A percentile compares a stretch with the other conserved stretches of the same genome.
These are phyloP conservation scores for Babyrousa celebensis DNA, from an alignment of 2,797 vertebrate species.

Conservation along the genomic window DNA sequence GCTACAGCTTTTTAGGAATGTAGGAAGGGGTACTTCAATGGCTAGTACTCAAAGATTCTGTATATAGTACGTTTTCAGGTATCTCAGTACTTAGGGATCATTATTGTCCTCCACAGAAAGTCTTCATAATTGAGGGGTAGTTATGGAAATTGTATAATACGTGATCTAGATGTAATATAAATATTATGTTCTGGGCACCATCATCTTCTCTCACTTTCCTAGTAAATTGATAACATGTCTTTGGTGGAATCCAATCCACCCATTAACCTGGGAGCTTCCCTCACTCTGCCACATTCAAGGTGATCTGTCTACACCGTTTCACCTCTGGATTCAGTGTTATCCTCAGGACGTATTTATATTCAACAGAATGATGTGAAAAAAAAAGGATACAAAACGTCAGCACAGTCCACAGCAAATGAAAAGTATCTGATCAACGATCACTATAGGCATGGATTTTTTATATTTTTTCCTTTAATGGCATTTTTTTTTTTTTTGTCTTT, in stretches of 20 bases:
- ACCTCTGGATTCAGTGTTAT: not conserved
- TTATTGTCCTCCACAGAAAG: not conserved
- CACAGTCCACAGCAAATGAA: not conserved
- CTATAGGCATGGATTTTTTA: not conserved
- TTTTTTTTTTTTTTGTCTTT: not conserved
- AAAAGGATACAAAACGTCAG: not conserved
- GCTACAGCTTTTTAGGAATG: not conserved
- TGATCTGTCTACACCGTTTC: not conserved
- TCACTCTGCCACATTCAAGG: not conserved
- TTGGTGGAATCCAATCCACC: not conserved
- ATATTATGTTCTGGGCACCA: not conserved
- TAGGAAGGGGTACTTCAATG: not conserved
- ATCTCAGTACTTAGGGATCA: not conserved
- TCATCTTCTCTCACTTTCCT: not conserved
- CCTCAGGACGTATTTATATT: not conserved
- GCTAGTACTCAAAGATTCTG: not conserved
- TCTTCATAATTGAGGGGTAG: not conserved
- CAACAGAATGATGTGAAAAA: not conserved
- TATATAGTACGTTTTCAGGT: not conserved
- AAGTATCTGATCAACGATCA: not conserved
- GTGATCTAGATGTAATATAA: not conserved
- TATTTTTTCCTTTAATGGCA: not conserved
- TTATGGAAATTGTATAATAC: not conserved
- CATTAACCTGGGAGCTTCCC: not conserved
- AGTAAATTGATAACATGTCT: not conserved